Percentiles rank a stretch among this genome's conserved stretches.
phyloP scores from a whole-genome alignment of 1,140 invertebrate genomes.

The Acromyrmex echinatior region DNA sequence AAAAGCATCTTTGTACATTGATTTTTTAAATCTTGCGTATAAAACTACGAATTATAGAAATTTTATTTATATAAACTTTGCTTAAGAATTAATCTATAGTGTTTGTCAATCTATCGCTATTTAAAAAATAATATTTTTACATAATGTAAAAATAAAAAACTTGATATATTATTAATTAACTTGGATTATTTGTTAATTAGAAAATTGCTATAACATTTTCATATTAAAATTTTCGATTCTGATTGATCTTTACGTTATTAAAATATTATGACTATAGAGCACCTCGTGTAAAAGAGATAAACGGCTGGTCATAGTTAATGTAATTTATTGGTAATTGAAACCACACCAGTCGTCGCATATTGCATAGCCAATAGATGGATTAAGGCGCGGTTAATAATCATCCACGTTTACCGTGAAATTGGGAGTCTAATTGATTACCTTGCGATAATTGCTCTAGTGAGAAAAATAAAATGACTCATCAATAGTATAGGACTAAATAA shows the following conservation, averaged over 20 bases:
- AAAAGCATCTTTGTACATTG: not conserved
- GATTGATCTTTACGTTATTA: not conserved
- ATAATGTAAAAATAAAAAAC: not conserved
- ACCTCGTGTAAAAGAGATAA: not conserved
- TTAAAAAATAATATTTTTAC: not conserved
- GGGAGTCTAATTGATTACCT: conserved; percentile 53
- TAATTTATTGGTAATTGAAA: conserved; percentile 58
- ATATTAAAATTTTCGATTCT: not conserved
- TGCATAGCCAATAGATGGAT: conserved; percentile 42
- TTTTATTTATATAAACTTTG: not conserved
- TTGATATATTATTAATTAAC: not conserved
- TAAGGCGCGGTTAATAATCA: conserved; percentile 51
- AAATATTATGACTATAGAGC: not conserved
- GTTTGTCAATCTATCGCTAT: not conserved
- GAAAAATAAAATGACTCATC: conserved; percentile 37
- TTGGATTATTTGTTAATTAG: not conserved
- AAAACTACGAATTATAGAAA: not conserved
- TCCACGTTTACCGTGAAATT: conserved; percentile 29
- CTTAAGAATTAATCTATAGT: not conserved
- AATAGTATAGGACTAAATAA: conserved; percentile 41
- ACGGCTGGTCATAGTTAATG: not conserved
- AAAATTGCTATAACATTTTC: not conserved
- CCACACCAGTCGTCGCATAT: conserved; percentile 1
- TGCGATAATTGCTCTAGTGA: conserved; percentile 35
- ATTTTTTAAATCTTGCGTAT: not conserved